Evolutionary conservation across 2,113 vertebrate genomes (phyloP), one percentile per base, ranked within the genome.

Genomic region (Ptychochromis oligacanthus): DNA sequence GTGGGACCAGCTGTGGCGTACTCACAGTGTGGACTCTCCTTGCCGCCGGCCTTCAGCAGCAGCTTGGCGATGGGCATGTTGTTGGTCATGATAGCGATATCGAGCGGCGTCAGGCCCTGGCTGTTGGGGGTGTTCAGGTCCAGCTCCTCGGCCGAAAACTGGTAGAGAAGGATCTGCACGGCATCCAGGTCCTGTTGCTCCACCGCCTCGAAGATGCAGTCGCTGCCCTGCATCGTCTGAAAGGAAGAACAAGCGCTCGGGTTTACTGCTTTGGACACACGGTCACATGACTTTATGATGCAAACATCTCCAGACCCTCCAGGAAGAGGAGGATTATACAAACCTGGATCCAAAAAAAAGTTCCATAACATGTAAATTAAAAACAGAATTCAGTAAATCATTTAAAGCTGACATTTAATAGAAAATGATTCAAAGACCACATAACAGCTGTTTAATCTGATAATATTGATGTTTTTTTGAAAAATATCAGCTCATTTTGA

Each of bases 11-110:
- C 4, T 5, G 14, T 13, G 4, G 5, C 0, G 9, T 20, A 90
- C 98, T 99, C 94, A 99, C 98, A 98, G 90, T 98, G 98, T 0
- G 98, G 98, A 62, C 98, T 99, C 91, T 99, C 98, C 91, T 95
- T 96, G 85, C 95, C 97, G 6, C 98, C 98, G 12, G 96, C 96
- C 1, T 96, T 97, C 49, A 99, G 96, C 76, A 99, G 97, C 70
- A 97, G 95, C 83, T 95, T 96, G 56, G 98, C 97, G 61, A 99
- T 97, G 77, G 97, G 97, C 34, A 96, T 93, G 4, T 99, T 98
- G 94, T 99, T 98, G 86, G 97, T 99, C 97, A 99, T 96, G 88
- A 99, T 94, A 85, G 98, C 97, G 46, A 99, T 97, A 86, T 99
- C 98, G 64, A 99, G 94, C 3, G 97, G 97, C 0, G 97, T 98